These are phyloP conservation scores for Malthinus seriepunctatus DNA, from an alignment of 2,888 invertebrate species.

Conservation along the genomic window DNA sequence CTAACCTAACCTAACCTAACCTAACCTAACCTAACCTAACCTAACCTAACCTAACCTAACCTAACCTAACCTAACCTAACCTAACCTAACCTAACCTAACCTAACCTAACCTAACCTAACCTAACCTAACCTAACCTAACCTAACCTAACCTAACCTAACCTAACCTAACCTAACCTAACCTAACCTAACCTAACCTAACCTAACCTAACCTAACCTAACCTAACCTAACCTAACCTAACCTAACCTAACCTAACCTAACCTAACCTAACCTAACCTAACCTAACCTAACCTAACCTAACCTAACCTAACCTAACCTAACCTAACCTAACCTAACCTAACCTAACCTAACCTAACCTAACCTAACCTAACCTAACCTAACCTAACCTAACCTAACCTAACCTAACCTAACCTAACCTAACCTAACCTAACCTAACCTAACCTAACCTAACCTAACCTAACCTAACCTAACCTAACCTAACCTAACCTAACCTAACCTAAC, in stretches of 20 bases:
- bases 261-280: background rate
- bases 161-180: conserved; percentile 5
- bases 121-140: conserved; percentile 5
- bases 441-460: no score
- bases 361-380: conserved; percentile 9
- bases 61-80: conserved; percentile 7
- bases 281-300: conserved; percentile 9
- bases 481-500: no score
- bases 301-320: conserved; percentile 8
- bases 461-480: no score
- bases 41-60: conserved; percentile 12
- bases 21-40: conserved; percentile 8
- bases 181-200: conserved; percentile 6
- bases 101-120: conserved; percentile 2
- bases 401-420: no score
- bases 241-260: no score
- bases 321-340: conserved; percentile 11
- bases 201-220: conserved; percentile 1
- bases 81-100: conserved; percentile 1
- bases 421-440: no score
- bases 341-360: conserved; percentile 13
- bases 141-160: conserved; percentile 4
- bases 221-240: conserved; percentile 2
- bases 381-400: conserved; percentile 13
- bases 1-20: conserved; percentile 13